phyloP scores from a whole-genome alignment of 2,113 vertebrate species.

The Dryoscopus gambensis region DNA sequence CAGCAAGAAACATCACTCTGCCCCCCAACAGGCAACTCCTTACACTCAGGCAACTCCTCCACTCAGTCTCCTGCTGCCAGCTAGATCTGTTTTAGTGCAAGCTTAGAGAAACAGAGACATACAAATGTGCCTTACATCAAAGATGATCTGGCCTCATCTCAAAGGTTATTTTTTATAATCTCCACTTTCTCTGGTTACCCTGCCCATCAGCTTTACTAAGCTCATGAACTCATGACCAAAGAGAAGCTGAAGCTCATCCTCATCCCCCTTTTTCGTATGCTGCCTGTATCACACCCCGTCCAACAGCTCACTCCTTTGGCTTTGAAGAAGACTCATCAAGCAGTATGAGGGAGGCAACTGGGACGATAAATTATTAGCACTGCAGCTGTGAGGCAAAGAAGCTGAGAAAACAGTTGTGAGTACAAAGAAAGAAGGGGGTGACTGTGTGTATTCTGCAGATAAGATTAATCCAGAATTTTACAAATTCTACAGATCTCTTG shows the following conservation, averaged over 20 bases:
- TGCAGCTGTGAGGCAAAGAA: constrained; percentile 28
- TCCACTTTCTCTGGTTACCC: background rate
- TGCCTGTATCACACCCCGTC: background rate
- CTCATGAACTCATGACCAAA: constrained; percentile 19
- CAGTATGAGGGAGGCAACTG: background rate
- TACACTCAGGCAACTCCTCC: background rate
- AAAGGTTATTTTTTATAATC: background rate
- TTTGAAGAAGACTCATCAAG: constrained; percentile 30
- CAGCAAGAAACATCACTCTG: background rate
- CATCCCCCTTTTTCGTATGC: background rate
- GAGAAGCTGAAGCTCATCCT: background rate
- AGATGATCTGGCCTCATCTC: background rate
- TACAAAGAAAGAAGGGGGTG: constrained; percentile 48
- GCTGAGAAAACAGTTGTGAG: constrained; percentile 24
- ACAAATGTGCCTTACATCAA: background rate
- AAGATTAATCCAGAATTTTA: constrained; percentile 47
- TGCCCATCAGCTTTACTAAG: background rate
- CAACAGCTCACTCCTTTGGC: background rate
- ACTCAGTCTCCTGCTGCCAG: background rate
- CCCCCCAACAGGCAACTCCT: background rate
- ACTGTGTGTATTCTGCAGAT: background rate
- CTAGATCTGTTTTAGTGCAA: background rate
- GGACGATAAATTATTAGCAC: background rate
- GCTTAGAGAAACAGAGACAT: background rate
- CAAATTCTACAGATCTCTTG: constrained; percentile 37